Base-by-base conservation (phyloP, 2,888 invertebrate species). In the Tetheella fluctuosa region DNA sequence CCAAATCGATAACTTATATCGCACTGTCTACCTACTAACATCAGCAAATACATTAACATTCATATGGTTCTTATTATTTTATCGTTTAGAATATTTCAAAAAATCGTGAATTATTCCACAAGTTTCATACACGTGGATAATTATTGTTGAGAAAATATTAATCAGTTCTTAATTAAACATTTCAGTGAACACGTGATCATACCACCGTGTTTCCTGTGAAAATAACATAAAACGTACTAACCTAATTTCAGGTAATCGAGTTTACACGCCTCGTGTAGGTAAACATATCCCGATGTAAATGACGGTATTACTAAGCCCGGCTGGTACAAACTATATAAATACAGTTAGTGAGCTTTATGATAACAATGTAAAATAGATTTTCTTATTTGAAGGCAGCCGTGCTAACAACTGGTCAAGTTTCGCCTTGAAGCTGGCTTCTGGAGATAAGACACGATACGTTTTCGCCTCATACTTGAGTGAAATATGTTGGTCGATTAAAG, bases 211-310 rank as follows among this genome's bases (percentile, higher is more conserved):
- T 39, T 42, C 65, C 73, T 73, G 70, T 68, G 82, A 88, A 85
- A 85, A 89, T 86, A 86, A 81, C 88, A 86, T 88, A 86, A 87
- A 87, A 85, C 83, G 83, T 84, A 86, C 86, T 86, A 85, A 87
- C 89, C 89, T 90, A 89, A 90, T 90, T 90, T 79, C 84, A 85
- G 85, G 85, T 91, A 90, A 91, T 89, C 86, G 86, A 91, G 91
- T 91, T 91, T 88, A 81, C 86, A 71, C 80, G 79, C 80, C 82
- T 74, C 80, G 75, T 79, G 85, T 82, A n/a, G n/a, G n/a, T n/a
- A 90, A 89, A 90, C 91, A 91, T 79, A 83, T 81, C 81, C 80
- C 77, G 83, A 75, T 76, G 80, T 79, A 86, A 90, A 89, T 85
- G 89, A 85, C 83, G 83, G 83, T 75, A 79, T 81, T 79, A 78